phyloP scores from a whole-genome alignment of 2,797 vertebrate genomes.

The Lophura swinhoii region DNA sequence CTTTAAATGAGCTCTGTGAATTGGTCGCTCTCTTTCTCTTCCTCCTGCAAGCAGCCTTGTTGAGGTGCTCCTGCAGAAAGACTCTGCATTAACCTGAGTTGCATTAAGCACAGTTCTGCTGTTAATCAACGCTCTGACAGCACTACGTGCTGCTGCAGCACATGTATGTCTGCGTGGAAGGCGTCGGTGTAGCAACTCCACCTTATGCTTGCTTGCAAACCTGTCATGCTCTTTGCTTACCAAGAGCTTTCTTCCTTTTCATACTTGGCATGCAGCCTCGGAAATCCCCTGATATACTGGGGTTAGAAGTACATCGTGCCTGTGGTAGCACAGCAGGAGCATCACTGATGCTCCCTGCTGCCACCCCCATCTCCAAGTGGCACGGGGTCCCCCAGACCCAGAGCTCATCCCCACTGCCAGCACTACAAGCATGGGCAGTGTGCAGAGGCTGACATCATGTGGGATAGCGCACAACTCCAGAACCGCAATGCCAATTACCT shows the following conservation, averaged over 20 bases:
- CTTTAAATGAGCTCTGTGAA: conserved; percentile 56
- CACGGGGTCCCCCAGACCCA: background rate
- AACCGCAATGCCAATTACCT: conserved; percentile 67
- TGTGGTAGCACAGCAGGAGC: background rate
- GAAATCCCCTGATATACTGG: background rate
- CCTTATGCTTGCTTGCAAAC: background rate
- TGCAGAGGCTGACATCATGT: conserved; percentile 19
- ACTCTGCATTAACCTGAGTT: conserved; percentile 24
- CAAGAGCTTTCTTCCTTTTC: background rate
- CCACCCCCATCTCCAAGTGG: accelerated
- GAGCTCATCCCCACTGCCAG: background rate
- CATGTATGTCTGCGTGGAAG: background rate
- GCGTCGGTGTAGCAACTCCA: accelerated
- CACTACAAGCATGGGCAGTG: background rate
- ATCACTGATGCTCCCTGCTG: background rate
- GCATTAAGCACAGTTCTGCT: conserved; percentile 61
- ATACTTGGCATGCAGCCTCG: background rate
- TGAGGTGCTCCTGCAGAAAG: conserved; percentile 44
- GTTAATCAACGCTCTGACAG: conserved; percentile 51
- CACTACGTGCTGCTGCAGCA: background rate
- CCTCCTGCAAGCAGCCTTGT: background rate
- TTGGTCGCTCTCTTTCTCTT: conserved; percentile 9
- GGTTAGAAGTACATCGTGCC: background rate
- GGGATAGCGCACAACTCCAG: conserved; percentile 32
- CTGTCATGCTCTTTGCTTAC: background rate